Base-by-base conservation (phyloP, 2,797 vertebrate genomes). In the Rhinogobio ventralis region DNA sequence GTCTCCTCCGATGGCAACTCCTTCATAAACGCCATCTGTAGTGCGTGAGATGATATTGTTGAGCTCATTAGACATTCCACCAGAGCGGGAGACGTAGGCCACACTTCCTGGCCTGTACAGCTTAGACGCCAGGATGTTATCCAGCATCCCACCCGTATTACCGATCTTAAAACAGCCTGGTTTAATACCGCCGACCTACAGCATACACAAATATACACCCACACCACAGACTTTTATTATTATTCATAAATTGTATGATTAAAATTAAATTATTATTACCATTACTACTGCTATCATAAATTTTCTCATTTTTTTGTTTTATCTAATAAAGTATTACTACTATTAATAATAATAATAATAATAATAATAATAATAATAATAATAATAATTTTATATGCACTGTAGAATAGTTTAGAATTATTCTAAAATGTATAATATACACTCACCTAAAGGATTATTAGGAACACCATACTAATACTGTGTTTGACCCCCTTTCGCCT, bases 161-260 rank as follows among this genome's bases (percentile, higher is more conserved):
- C 98, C 98, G 7, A 99, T 99, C 93, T 99, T 99, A 92, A 99
- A 99, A 89, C 98, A 99, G 30, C 98, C 98, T 0, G 98, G 98
- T 87, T 99, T 99, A 91, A 99, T 99, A 82, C 98, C 98, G 15
- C 98, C 98, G n/a, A 99, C 98, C 98, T 99, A 75, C 1, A 73
- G 28, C 60, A 86, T 39, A 85, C 15, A 83, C 14, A 84, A 2
- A 62, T 20, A 83, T 17, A 77, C 13, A 25, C 23, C 53, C 15
- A n/a, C 23, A 55, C 4, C 39, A 57, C 30, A 62, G 25, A 79
- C 25, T 25, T 57, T 25, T 62, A 62, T 7, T 28, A 28, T 60
- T 6, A 25, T 25, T 57, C 1, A 57, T 57, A 25, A 11, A 57
- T 10, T 1, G 15, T 55, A 55, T 23, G 3, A 57, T 46, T 14